Evolutionary conservation across 2,888 invertebrate species (phyloP).

Genomic region (Entomobrya multifasciata): DNA sequence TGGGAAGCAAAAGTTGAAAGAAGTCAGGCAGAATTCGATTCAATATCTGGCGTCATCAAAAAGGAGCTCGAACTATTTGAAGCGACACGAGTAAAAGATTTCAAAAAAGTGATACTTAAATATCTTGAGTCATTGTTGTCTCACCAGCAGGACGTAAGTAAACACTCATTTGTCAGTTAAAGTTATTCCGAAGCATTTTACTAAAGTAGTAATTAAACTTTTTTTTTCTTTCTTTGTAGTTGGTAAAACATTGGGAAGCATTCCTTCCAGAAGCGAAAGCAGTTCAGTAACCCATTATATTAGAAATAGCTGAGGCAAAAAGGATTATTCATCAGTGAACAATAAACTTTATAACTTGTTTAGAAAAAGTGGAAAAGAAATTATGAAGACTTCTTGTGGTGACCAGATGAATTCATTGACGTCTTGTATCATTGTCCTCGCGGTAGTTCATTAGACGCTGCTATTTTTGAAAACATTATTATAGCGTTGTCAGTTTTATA

Average conservation of each 20-base stretch:
- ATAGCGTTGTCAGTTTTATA: not conserved
- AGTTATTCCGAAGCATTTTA: not conserved
- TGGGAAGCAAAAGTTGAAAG: conserved; percentile 98
- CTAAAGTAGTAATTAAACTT: not conserved
- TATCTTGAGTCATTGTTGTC: conserved; percentile 97
- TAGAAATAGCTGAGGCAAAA: not conserved
- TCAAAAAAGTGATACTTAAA: conserved; percentile 92
- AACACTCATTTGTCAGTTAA: not conserved
- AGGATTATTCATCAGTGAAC: too few species aligned
- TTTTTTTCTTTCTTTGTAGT: conserved; percentile 83
- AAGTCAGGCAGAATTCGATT: conserved; percentile 97
- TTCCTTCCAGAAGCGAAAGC: conserved; percentile 97
- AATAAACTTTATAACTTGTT: not conserved
- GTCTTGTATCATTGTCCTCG: not conserved
- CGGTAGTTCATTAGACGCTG: conserved; percentile 19
- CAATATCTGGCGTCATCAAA: conserved; percentile 95
- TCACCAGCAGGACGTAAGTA: conserved; percentile 93
- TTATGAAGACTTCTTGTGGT: too few species aligned
- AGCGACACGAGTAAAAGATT: conserved; percentile 91
- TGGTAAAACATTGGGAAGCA: conserved; percentile 96
- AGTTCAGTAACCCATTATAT: conserved; percentile 84
- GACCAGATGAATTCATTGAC: too few species aligned
- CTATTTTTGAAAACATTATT: conserved; percentile 3
- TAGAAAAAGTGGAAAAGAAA: not conserved
- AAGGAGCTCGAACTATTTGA: conserved; percentile 97